Evolutionary conservation across 1,140 invertebrate species (phyloP), one percentile per base, ranked within the genome.

Genomic region (Drosophila paulistorum): DNA sequence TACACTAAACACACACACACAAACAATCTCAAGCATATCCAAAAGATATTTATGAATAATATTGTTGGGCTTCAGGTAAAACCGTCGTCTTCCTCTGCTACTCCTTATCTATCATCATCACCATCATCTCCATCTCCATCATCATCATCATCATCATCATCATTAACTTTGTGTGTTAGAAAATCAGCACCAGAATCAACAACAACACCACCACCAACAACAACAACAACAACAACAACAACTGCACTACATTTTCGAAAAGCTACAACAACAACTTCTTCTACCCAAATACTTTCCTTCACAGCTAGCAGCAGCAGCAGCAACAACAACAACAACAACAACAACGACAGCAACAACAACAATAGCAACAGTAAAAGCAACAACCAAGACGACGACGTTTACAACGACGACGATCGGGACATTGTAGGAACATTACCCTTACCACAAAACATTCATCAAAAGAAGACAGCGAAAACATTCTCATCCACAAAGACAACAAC

Each of bases 151-250:
- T 39, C 11, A 13, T 13, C 37, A 39, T 4, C 37, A 13, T 13
- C 37, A 39, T 4, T 11, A 71, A 85, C 85, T 81, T 86, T 82
- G 85, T 85, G 82, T 85, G 42, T 78, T 65, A 70, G 10, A 51
- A 51, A 17, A 51, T 20, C 45, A 51, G 9, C 17, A 23, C 20
- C 45, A 48, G 45, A 42, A 6, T n/a, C 30, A 30, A 30, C 30
- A 30, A 30, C 30, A 30, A 6, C 41, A 14, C 41, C 41, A 42
- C 41, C 41, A 14, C 63, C 54, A 67, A 63, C 64, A 14, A 14
- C n/a, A 45, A 14, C 75, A 69, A 77, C 54, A 67, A 63, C 64
- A 14, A 14, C n/a, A 45, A 14, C 75, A 69, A 77, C 78, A 42
- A 13, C 45, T 45, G 60, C 71, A 65, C 65, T 35, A 14, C 57